Percentiles rank a stretch among this genome's conserved stretches.
Evolutionary conservation across 2,797 vertebrate genomes (phyloP).

Genomic region (Hoplostethus atlanticus): DNA sequence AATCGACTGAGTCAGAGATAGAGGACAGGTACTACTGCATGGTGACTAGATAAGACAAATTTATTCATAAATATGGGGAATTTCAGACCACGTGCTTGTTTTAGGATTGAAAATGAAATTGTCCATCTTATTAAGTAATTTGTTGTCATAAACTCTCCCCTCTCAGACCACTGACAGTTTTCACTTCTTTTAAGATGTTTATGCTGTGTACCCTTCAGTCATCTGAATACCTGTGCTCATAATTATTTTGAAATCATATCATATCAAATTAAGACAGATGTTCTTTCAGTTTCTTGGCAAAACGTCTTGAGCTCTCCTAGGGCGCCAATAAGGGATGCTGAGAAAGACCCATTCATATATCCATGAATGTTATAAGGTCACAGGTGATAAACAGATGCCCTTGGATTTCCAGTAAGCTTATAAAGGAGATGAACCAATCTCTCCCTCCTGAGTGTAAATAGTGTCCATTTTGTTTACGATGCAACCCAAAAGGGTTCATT

Average conservation of each 20-base stretch:
- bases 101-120: background rate
- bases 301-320: conserved; percentile 5
- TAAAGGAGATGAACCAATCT: conserved; percentile 40
- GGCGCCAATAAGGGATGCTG: conserved; percentile 23
- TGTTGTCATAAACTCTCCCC: too few relatives aligned
- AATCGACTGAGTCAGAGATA: conserved; percentile 4
- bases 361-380: conserved; percentile 32
- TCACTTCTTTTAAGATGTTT: too few relatives aligned
- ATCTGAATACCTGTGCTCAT: too few relatives aligned
- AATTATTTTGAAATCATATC: too few relatives aligned
- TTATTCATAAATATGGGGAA: conserved; percentile 7
- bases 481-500: conserved; percentile 43
- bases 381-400: background rate
- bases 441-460: conserved; percentile 42
- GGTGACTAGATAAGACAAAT: conserved; percentile 4
- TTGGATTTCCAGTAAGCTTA: conserved; percentile 3
- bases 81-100: background rate
- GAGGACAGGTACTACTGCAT: background rate
- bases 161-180: too few relatives aligned
- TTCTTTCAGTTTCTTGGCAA: background rate
- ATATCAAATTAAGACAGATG: background rate
- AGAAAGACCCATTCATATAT: conserved; percentile 26
- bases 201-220: too few relatives aligned
- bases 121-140: too few relatives aligned
- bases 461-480: conserved; percentile 52